phyloP scores from a whole-genome alignment of 2,888 invertebrate species.

The Scaptomyza cyrtandrae region DNA sequence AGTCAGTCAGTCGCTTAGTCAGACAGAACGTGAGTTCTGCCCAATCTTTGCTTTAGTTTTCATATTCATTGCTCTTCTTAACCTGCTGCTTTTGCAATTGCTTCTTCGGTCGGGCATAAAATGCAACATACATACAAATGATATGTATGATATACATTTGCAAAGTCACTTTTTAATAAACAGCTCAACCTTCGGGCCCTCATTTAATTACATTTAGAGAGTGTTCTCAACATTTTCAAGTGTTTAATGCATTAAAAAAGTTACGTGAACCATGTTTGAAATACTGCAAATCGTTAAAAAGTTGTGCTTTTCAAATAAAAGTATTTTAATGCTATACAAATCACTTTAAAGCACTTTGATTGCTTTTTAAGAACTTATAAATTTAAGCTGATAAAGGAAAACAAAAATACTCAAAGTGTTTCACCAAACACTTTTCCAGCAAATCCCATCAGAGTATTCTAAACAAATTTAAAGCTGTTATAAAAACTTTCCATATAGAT shows the following conservation, averaged over 20 bases:
- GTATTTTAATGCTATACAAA: not conserved
- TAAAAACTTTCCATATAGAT: not conserved
- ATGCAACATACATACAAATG: constrained; percentile 13
- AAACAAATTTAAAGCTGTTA: not conserved
- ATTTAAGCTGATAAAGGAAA: not conserved
- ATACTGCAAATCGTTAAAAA: not conserved
- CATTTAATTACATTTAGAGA: constrained; percentile 1
- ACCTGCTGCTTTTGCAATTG: constrained; percentile 13
- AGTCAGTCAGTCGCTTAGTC: constrained; percentile 1
- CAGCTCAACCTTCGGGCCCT: not conserved
- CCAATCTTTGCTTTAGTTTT: not conserved
- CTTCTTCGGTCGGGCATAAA: constrained; percentile 21
- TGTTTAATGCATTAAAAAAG: not conserved
- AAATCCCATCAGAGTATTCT: not conserved
- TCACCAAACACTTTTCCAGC: not conserved
- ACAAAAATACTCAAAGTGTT: not conserved
- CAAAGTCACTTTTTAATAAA: constrained; percentile 41
- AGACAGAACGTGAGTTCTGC: not conserved
- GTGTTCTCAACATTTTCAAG: not conserved
- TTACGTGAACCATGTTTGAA: not conserved
- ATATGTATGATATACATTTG: constrained; percentile 3
- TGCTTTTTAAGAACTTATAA: not conserved
- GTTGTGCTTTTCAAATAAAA: not conserved
- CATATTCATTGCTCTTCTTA: constrained; percentile 8
- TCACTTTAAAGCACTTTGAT: not conserved